Conservation (phyloP, 1,140 invertebrate genomes). For the Oedothorax gibbosus region DNA sequence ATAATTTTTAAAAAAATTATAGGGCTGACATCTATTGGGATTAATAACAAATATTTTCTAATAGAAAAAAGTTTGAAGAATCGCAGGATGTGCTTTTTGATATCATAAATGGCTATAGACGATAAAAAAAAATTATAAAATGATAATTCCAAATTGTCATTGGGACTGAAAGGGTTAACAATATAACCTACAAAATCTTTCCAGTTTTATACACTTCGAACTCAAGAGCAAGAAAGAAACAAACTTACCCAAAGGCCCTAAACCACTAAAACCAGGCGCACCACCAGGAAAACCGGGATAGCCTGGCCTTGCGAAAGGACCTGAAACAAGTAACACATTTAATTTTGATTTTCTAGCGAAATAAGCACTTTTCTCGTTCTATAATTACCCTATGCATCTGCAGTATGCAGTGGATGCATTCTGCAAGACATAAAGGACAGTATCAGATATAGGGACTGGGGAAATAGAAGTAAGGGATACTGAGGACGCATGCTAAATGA, state of each 20-base stretch:
- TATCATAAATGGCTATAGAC: too few species aligned
- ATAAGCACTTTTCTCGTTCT: background rate
- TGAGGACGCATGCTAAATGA: too few species aligned
- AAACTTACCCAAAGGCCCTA: conserved; percentile 48
- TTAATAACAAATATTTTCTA: too few species aligned
- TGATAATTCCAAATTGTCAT: too few species aligned
- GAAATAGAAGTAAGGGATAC: background rate
- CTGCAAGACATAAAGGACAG: conserved; percentile 9
- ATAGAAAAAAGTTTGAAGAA: too few species aligned
- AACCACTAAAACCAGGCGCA: conserved; percentile 50
- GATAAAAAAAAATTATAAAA: too few species aligned
- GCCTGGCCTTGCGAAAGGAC: conserved; percentile 57
- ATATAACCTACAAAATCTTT: background rate
- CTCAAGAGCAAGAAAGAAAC: too few species aligned
- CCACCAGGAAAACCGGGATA: conserved; percentile 54
- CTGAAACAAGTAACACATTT: conserved; percentile 16
- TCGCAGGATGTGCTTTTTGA: too few species aligned
- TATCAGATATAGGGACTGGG: background rate
- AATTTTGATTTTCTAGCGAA: background rate
- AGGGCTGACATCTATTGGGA: too few species aligned
- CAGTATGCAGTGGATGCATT: background rate
- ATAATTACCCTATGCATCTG: conserved; percentile 17
- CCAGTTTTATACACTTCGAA: background rate
- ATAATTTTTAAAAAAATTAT: too few species aligned
- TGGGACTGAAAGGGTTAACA: background rate